These are phyloP conservation scores for Caenorhabditis brenneri DNA, from an alignment of 1,140 invertebrate genomes.

Conservation along the genomic window DNA sequence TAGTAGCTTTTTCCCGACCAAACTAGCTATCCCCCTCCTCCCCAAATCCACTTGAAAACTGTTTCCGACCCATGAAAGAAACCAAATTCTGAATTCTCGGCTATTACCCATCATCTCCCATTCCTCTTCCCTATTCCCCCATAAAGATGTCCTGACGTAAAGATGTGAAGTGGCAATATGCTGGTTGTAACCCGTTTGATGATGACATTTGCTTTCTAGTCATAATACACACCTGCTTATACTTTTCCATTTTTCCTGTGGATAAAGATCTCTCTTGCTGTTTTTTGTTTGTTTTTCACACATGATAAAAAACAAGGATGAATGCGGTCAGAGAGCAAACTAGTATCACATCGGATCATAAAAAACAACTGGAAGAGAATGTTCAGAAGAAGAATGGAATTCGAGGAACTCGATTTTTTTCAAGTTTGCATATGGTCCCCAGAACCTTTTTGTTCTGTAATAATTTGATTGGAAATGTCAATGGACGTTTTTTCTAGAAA, in stretches of 20 bases:
- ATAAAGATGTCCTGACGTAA: conserved; percentile 19
- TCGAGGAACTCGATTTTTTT: too few species aligned
- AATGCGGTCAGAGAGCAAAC: neutral
- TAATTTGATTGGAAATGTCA: too few species aligned
- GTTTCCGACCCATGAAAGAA: too few species aligned
- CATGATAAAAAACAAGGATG: neutral
- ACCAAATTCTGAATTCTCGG: too few species aligned
- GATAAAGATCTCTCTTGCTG: conserved; percentile 1
- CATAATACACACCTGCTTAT: conserved; percentile 16
- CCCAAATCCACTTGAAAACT: too few species aligned
- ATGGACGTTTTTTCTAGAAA: too few species aligned
- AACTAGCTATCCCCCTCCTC: neutral
- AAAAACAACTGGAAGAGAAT: too few species aligned
- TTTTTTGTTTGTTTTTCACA: neutral
- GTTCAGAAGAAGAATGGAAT: too few species aligned
- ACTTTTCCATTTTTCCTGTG: neutral
- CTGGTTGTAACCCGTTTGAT: conserved; percentile 10
- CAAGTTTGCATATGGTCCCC: too few species aligned
- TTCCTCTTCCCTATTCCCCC: neutral
- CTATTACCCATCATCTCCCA: too few species aligned
- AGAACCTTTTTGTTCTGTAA: too few species aligned
- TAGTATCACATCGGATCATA: too few species aligned
- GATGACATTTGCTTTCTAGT: neutral
- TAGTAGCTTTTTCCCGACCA: conserved; percentile 33
- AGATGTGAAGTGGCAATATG: conserved; percentile 17